Conservation (phyloP, 35 echinoderm and acorn worm genomes). For the Chiridota heheva region DNA sequence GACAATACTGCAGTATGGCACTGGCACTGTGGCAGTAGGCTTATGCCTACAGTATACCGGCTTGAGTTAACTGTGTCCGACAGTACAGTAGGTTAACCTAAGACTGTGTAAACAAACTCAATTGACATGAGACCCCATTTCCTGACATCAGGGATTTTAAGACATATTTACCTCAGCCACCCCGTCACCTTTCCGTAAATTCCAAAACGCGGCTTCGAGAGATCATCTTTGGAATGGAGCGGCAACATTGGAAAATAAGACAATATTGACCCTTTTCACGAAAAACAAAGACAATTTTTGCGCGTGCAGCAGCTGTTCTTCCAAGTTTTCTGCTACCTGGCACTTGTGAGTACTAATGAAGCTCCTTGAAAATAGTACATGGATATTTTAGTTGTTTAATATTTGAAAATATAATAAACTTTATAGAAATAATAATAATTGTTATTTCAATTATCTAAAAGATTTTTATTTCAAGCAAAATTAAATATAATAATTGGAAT, state of each 20-base stretch:
- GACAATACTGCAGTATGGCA: background rate
- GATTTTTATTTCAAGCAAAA: no score
- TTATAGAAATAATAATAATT: no score
- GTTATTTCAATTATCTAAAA: no score
- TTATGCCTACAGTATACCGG: background rate
- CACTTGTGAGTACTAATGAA: no score
- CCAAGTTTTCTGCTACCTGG: no score
- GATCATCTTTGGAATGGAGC: constrained; percentile 46
- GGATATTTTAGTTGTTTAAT: no score
- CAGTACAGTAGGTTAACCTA: background rate
- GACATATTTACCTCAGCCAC: constrained; percentile 57
- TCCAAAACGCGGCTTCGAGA: constrained; percentile 36
- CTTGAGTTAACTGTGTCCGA: background rate
- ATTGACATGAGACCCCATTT: background rate
- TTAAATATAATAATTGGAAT: no score
- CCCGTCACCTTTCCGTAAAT: constrained; percentile 42
- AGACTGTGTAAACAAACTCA: background rate
- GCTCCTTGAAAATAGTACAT: no score
- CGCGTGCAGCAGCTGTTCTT: background rate
- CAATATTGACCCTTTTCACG: background rate
- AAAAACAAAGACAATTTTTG: background rate
- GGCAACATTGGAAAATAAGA: constrained; percentile 62
- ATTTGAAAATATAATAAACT: no score
- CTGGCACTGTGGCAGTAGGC: background rate
- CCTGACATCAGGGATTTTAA: background rate